These are phyloP conservation scores for Pteronura brasiliensis DNA, from an alignment of 2,113 vertebrate species.

Conservation along the genomic window DNA sequence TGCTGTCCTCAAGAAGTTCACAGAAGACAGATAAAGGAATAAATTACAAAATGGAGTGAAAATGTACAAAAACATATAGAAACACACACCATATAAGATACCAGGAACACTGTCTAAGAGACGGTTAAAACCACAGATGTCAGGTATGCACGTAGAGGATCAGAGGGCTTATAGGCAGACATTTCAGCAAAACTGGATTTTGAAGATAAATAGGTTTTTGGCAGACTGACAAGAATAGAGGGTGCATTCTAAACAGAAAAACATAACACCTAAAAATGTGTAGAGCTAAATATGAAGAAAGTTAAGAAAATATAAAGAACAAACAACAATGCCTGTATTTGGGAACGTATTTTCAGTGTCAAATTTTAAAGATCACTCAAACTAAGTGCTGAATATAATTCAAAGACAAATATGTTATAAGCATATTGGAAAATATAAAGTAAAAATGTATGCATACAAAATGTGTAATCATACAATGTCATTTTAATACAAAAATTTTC, in stretches of 20 bases:
- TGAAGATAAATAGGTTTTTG: neutral
- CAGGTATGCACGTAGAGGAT: neutral
- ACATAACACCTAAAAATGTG: neutral
- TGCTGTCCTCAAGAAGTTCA: neutral
- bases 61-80: neutral
- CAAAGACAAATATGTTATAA: neutral
- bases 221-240: neutral
- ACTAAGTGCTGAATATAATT: neutral
- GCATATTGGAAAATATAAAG: neutral
- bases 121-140: neutral
- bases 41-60: neutral
- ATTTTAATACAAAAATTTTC: neutral
- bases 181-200: neutral
- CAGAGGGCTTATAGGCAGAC: too few relatives aligned
- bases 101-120: neutral
- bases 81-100: neutral
- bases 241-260: neutral
- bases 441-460: neutral
- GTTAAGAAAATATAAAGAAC: neutral
- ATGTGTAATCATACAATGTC: neutral
- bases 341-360: neutral
- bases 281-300: neutral
- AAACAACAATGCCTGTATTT: neutral
- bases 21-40: neutral
- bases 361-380: neutral